phyloP scores from a whole-genome alignment of 2,888 invertebrate species.

The Lochmaea capreae region DNA sequence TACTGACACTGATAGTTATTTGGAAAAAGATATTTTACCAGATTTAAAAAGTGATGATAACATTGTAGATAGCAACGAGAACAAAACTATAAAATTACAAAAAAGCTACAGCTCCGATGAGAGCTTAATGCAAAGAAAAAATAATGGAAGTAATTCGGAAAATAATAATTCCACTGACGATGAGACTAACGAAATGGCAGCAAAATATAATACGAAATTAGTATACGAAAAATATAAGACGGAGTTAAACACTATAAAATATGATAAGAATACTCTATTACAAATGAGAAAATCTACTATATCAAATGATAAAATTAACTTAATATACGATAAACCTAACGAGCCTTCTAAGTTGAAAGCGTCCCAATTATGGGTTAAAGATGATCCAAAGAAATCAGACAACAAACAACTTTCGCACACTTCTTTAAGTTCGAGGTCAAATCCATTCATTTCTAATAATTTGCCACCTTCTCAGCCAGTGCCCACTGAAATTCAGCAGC shows the following conservation, averaged over 20 bases:
- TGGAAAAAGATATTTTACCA: slow-evolving; percentile 61
- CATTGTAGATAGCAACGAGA: slow-evolving; percentile 55
- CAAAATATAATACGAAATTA: slow-evolving; percentile 53
- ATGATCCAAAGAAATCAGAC: slow-evolving; percentile 54
- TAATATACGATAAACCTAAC: slow-evolving; percentile 41
- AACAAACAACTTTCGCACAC: background rate
- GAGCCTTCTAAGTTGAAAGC: slow-evolving; percentile 48
- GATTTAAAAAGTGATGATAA: slow-evolving; percentile 63
- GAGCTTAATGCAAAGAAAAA: slow-evolving; percentile 38
- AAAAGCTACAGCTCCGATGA: slow-evolving; percentile 53
- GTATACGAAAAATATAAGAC: slow-evolving; percentile 61
- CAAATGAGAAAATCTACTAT: slow-evolving; percentile 61
- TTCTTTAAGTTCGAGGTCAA: slow-evolving; percentile 52
- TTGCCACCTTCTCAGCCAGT: slow-evolving; percentile 76
- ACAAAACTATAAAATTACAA: slow-evolving; percentile 58
- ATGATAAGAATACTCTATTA: slow-evolving; percentile 63
- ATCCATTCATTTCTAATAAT: slow-evolving; percentile 59
- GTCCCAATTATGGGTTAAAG: slow-evolving; percentile 54
- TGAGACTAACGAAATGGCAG: slow-evolving; percentile 61
- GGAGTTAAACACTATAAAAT: slow-evolving; percentile 58
- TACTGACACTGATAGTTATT: slow-evolving; percentile 63
- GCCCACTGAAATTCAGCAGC: slow-evolving; percentile 86
- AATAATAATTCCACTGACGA: slow-evolving; percentile 60
- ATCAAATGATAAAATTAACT: slow-evolving; percentile 56
- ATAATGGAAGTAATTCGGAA: slow-evolving; percentile 41